A percentile compares a stretch with the other conserved stretches of the same genome.
These are phyloP conservation scores for Drosophila limbata DNA, from an alignment of 2,888 invertebrate genomes.

Conservation along the genomic window DNA sequence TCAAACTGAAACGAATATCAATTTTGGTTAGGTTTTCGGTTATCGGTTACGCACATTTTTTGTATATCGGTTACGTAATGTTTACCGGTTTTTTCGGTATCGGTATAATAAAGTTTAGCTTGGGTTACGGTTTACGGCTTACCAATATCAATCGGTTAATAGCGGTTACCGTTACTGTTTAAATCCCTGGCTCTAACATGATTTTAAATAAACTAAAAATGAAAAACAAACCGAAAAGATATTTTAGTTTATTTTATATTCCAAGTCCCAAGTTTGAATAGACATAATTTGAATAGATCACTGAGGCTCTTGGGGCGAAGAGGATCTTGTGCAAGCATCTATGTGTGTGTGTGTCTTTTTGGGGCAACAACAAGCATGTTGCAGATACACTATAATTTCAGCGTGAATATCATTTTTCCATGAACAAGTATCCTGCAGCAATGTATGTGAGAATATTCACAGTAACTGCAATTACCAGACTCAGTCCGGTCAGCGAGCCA, in stretches of 20 bases:
- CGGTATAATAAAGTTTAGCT: too few relatives aligned
- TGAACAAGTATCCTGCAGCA: slow-evolving; percentile 80
- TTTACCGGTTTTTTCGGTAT: too few relatives aligned
- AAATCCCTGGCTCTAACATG: not conserved
- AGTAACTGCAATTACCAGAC: slow-evolving; percentile 78
- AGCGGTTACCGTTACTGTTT: too few relatives aligned
- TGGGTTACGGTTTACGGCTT: too few relatives aligned
- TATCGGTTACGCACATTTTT: too few relatives aligned
- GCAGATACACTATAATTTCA: slow-evolving; percentile 78
- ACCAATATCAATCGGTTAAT: too few relatives aligned
- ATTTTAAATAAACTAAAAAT: not conserved
- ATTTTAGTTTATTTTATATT: not conserved
- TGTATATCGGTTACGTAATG: too few relatives aligned
- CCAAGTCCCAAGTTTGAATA: not conserved
- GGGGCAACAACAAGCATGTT: slow-evolving; percentile 36
- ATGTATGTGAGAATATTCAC: slow-evolving; percentile 81
- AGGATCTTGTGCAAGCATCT: not conserved
- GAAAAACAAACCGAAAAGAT: not conserved
- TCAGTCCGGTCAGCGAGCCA: slow-evolving; percentile 22
- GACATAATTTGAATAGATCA: too few relatives aligned
- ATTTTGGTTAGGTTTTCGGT: too few relatives aligned
- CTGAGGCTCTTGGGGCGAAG: not conserved
- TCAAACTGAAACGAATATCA: too few relatives aligned
- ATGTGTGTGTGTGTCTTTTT: slow-evolving; percentile 29
- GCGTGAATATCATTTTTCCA: slow-evolving; percentile 82